Conservation (phyloP, 2,888 invertebrate genomes). For the Caenorhabditis sinica region DNA sequence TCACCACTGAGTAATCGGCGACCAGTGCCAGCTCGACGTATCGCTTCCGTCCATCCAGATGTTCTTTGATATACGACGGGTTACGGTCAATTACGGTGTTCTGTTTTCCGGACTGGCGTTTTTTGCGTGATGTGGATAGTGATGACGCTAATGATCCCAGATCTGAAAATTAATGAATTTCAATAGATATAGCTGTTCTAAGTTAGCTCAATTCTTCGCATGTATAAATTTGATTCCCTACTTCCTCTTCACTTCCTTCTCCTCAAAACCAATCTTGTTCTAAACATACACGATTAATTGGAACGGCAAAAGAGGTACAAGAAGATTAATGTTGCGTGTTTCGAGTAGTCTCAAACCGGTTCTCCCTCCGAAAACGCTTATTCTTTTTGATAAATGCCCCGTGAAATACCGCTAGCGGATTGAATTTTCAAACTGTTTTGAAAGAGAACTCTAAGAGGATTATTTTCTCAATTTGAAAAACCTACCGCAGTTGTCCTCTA, state of each 20-base stretch:
- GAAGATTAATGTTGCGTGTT: constrained; percentile 41
- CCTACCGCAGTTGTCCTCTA: constrained; percentile 59
- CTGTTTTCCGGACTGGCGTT: constrained; percentile 49
- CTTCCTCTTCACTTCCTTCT: neutral
- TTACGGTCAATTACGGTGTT: constrained; percentile 56
- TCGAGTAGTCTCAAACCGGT: constrained; percentile 16
- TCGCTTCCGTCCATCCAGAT: constrained; percentile 76
- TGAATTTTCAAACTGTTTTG: constrained; percentile 1
- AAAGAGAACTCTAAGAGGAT: constrained; percentile 11
- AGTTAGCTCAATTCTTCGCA: neutral
- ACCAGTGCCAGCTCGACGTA: constrained; percentile 81
- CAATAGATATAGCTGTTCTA: too few species aligned
- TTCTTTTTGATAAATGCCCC: constrained; percentile 10
- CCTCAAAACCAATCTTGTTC: neutral
- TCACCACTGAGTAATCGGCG: constrained; percentile 81
- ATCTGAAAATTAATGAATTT: too few species aligned
- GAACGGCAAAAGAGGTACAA: constrained; percentile 12
- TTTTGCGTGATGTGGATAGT: constrained; percentile 26
- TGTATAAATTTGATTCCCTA: neutral
- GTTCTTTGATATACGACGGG: constrained; percentile 78
- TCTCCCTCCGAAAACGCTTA: neutral
- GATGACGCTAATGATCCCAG: constrained; percentile 36
- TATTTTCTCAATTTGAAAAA: neutral
- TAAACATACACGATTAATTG: constrained; percentile 14
- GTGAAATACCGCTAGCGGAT: constrained; percentile 22